These are phyloP conservation scores for Podarcis raffonei DNA, from an alignment of 2,113 vertebrate species.

Conservation along the genomic window DNA sequence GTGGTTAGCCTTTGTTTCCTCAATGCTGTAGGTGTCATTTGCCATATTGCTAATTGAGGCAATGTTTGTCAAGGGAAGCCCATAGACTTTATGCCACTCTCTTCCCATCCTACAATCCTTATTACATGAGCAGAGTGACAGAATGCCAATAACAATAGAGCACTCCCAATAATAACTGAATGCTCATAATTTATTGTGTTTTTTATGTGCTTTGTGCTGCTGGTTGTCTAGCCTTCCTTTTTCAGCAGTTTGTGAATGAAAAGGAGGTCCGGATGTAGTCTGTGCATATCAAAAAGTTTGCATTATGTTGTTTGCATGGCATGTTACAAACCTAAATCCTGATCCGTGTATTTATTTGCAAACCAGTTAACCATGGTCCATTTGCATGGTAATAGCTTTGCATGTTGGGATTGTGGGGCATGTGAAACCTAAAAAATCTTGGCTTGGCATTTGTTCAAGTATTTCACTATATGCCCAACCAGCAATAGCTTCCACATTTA, in stretches of 20 bases:
- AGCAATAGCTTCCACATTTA: not conserved
- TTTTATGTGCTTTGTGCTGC: not conserved
- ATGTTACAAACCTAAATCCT: not conserved
- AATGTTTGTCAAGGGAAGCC: not conserved
- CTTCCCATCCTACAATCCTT: not conserved
- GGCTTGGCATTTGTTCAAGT: not conserved
- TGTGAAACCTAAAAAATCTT: not conserved
- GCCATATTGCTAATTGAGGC: not conserved
- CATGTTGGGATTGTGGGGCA: too few species aligned
- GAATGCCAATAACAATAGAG: not conserved
- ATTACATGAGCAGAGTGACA: not conserved
- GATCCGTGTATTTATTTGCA: too few species aligned
- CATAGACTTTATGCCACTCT: not conserved
- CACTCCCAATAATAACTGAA: not conserved
- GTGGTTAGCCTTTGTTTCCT: not conserved
- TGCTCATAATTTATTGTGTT: not conserved
- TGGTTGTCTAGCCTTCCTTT: not conserved
- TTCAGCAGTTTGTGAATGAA: not conserved
- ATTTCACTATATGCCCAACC: not conserved
- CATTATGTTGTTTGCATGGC: too few species aligned
- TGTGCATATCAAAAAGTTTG: not conserved
- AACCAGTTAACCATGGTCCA: not conserved
- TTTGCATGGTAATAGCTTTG: not conserved
- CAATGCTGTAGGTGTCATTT: not conserved
- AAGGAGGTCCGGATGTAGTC: not conserved